These are phyloP conservation scores for Oncopeltus fasciatus DNA, from an alignment of 1,140 invertebrate species.

Conservation along the genomic window DNA sequence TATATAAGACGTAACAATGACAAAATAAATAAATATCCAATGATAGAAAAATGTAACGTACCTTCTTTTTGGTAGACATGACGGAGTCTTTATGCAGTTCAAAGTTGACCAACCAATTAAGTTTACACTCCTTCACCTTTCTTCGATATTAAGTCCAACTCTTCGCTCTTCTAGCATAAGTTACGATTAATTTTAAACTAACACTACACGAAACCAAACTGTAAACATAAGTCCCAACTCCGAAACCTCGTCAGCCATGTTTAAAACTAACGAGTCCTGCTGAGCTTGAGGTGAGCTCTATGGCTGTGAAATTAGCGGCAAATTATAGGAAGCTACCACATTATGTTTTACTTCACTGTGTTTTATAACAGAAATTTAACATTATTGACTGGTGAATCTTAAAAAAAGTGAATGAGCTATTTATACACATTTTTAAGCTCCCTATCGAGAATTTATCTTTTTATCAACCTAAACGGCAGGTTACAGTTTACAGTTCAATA, in stretches of 20 bases:
- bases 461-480: too few relatives aligned
- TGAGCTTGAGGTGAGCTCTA: neutral
- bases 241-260: constrained; percentile 5
- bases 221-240: neutral
- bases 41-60: constrained; percentile 6
- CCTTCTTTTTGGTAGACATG: constrained; percentile 2
- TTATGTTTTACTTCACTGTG: too few relatives aligned
- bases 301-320: constrained; percentile 6
- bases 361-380: too few relatives aligned
- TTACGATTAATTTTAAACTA: neutral
- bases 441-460: too few relatives aligned
- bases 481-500: neutral
- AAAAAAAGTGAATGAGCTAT: too few relatives aligned
- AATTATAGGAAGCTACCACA: neutral
- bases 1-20: neutral
- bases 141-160: neutral
- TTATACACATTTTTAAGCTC: too few relatives aligned
- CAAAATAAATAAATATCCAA: neutral
- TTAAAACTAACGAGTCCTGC: constrained; percentile 2
- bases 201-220: neutral
- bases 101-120: too few relatives aligned
- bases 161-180: neutral
- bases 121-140: neutral
- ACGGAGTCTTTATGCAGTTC: neutral
- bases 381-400: too few relatives aligned